A percentile compares a stretch with the other conserved stretches of the same genome.
These are phyloP conservation scores for Petrosia ficiformis DNA, from an alignment of 37 sponge, comb jelly and placozoan species.

Conservation along the genomic window DNA sequence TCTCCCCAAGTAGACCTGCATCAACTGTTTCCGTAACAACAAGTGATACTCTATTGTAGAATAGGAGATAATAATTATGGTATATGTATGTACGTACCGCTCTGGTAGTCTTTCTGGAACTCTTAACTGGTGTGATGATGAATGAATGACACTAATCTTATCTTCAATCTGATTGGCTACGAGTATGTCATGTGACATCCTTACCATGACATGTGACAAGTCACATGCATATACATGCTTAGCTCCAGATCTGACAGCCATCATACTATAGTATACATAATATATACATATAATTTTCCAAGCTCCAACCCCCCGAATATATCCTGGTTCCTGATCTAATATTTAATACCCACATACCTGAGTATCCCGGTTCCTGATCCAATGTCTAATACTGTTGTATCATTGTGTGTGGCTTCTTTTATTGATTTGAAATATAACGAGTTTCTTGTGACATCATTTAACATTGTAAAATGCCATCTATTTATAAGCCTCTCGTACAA, in stretches of 20 bases:
- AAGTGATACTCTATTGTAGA: slow-evolving; percentile 39
- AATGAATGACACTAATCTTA: slow-evolving; percentile 19
- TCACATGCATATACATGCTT: slow-evolving; percentile 64
- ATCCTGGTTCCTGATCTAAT: background rate
- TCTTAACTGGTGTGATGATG: slow-evolving; percentile 25
- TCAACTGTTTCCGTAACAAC: slow-evolving; percentile 79
- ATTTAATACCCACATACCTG: slow-evolving; percentile 45
- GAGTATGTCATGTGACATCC: slow-evolving; percentile 43
- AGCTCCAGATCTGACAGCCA: slow-evolving; percentile 61
- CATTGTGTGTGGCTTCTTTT: slow-evolving; percentile 2
- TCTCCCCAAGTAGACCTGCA: slow-evolving; percentile 71
- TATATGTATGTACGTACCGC: slow-evolving; percentile 14
- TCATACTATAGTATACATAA: slow-evolving; percentile 50
- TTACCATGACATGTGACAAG: slow-evolving; percentile 24
- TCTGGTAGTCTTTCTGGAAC: slow-evolving; percentile 42
- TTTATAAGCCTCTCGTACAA: slow-evolving; percentile 44
- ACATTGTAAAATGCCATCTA: slow-evolving; percentile 75
- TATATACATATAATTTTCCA: background rate
- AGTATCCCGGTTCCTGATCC: slow-evolving; percentile 78
- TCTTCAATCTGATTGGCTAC: slow-evolving; percentile 44
- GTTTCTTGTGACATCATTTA: slow-evolving; percentile 65
- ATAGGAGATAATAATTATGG: background rate
- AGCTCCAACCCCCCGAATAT: background rate
- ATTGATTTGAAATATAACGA: slow-evolving; percentile 44
- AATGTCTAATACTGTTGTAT: slow-evolving; percentile 53